A percentile compares a stretch with the other conserved stretches of the same genome.
These are phyloP conservation scores for Allophyes oxyacanthae DNA, from an alignment of 2,888 invertebrate species.

Conservation along the genomic window DNA sequence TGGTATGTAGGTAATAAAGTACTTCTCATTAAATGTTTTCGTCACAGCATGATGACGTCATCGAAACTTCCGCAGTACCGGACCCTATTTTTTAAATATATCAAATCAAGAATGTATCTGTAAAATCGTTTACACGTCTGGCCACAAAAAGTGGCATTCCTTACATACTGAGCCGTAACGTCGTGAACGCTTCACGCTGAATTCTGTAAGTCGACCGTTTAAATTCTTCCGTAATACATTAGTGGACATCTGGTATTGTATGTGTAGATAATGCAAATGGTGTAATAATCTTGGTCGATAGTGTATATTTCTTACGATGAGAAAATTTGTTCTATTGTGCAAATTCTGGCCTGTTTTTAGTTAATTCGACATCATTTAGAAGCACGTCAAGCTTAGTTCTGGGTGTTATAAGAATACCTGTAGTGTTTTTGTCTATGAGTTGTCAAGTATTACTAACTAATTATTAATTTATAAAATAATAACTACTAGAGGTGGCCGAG, in stretches of 20 bases:
- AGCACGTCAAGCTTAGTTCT: no score
- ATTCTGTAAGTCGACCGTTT: slow-evolving; percentile 70
- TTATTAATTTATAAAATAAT: no score
- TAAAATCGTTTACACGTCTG: slow-evolving; percentile 69
- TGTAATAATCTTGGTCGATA: slow-evolving; percentile 23
- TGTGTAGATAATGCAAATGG: slow-evolving; percentile 36
- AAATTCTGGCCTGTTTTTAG: no score
- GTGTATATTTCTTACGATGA: slow-evolving; percentile 15
- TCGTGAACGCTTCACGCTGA: slow-evolving; percentile 78
- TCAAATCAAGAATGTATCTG: slow-evolving; percentile 75
- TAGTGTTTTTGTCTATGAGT: no score
- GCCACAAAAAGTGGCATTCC: slow-evolving; percentile 81
- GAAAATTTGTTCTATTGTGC: background rate
- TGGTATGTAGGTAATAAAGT: no score
- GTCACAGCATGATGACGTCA: slow-evolving; percentile 30
- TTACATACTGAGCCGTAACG: slow-evolving; percentile 73
- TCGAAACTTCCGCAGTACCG: slow-evolving; percentile 33
- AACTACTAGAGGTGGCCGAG: no score
- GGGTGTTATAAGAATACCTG: no score
- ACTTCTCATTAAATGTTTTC: slow-evolving; percentile 34
- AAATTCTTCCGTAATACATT: slow-evolving; percentile 74
- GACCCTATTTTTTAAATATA: slow-evolving; percentile 62
- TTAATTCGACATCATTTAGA: no score
- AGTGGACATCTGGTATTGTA: slow-evolving; percentile 48
- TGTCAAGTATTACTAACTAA: no score